A percentile compares a stretch with the other conserved stretches of the same genome.
Conservation (phyloP, 2,113 vertebrate species). For the Dissostichus mawsoni region DNA sequence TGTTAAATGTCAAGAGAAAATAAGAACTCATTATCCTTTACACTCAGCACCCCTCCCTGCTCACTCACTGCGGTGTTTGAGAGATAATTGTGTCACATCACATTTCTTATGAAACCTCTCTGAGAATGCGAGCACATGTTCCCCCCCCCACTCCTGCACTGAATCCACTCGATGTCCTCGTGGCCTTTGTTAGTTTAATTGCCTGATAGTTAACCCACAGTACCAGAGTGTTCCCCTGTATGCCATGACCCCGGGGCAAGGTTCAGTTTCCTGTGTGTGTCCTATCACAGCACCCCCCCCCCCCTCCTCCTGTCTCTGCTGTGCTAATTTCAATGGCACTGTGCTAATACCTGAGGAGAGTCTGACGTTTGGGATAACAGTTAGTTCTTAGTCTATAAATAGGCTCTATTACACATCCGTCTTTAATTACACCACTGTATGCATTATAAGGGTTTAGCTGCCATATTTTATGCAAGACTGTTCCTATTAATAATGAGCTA, state of each 20-base stretch:
- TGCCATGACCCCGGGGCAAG: slow-evolving; percentile 60
- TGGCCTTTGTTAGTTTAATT: slow-evolving; percentile 71
- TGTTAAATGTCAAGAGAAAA: neutral
- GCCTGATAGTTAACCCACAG: slow-evolving; percentile 72
- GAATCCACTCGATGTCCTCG: slow-evolving; percentile 29
- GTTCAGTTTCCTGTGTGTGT: slow-evolving; percentile 52
- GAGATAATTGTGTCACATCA: slow-evolving; percentile 33
- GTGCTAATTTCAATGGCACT: slow-evolving; percentile 27
- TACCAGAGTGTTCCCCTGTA: slow-evolving; percentile 38
- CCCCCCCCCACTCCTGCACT: neutral
- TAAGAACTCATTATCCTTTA: slow-evolving; percentile 17
- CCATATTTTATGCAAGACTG: slow-evolving; percentile 98
- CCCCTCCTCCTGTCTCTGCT: slow-evolving; percentile 1
- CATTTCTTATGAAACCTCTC: slow-evolving; percentile 52
- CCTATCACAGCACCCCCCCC: slow-evolving; percentile 18
- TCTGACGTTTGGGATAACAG: slow-evolving; percentile 82
- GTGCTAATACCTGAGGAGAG: slow-evolving; percentile 59
- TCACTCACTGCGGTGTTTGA: slow-evolving; percentile 10
- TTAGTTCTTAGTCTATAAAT: slow-evolving; percentile 86
- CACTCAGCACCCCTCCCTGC: neutral
- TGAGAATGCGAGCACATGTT: slow-evolving; percentile 26
- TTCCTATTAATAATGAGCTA: slow-evolving; percentile 99
- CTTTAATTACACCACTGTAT: slow-evolving; percentile 94
- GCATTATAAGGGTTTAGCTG: slow-evolving; percentile 94
- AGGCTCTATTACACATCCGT: slow-evolving; percentile 92